phyloP scores from a whole-genome alignment of 2,888 invertebrate species.

The Tipula unca region DNA sequence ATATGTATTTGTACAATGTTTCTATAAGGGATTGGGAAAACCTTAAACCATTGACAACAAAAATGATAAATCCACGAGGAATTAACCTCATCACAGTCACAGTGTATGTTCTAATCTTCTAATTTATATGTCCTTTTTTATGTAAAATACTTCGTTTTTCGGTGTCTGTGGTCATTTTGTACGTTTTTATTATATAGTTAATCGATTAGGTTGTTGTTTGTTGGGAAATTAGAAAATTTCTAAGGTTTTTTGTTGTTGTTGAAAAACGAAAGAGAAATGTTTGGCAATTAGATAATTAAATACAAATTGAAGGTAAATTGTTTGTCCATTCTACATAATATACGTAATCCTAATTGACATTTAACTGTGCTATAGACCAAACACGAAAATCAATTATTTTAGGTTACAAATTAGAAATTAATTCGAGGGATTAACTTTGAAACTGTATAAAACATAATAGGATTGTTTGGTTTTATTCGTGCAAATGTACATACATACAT shows the following conservation, averaged over 20 bases:
- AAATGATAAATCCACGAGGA: no score
- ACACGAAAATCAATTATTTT: neutral
- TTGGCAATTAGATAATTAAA: neutral
- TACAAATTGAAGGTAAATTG: neutral
- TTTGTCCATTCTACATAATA: neutral
- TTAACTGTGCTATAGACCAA: neutral
- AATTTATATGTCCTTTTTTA: no score
- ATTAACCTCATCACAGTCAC: no score
- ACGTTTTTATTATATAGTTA: neutral
- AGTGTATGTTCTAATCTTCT: no score
- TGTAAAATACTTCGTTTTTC: no score
- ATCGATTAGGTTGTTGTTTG: neutral
- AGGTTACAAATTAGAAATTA: neutral
- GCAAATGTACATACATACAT: no score
- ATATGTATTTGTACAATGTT: no score
- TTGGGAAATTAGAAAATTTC: neutral
- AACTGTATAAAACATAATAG: neutral
- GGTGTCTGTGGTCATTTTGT: neutral
- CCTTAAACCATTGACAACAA: no score
- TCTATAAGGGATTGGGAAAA: no score
- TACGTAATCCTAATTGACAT: neutral
- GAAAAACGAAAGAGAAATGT: neutral
- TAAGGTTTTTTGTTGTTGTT: neutral
- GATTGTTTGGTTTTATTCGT: no score
- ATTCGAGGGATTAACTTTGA: neutral